phyloP scores from a whole-genome alignment of 2,113 vertebrate species.

The Macquaria australasica region DNA sequence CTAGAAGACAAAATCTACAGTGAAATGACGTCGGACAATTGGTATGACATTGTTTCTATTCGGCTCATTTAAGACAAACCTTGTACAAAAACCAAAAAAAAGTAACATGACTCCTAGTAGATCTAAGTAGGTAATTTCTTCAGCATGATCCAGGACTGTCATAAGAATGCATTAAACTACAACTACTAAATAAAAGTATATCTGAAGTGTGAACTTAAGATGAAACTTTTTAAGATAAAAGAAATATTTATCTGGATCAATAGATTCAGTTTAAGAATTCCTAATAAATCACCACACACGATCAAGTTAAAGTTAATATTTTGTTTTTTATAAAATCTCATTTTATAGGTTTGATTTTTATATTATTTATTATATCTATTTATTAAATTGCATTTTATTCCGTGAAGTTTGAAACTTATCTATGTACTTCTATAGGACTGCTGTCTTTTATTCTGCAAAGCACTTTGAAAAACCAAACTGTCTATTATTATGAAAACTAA shows the following conservation, averaged over 20 bases:
- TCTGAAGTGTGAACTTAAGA: neutral
- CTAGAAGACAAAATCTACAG: neutral
- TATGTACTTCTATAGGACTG: neutral
- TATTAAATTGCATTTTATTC: neutral
- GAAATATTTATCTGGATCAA: neutral
- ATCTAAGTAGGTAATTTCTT: neutral
- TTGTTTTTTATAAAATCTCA: neutral
- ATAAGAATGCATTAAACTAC: neutral
- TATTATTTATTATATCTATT: neutral
- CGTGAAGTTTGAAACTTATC: neutral
- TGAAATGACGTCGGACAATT: neutral
- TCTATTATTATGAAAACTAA: slow-evolving; percentile 53
- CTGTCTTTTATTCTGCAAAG: neutral
- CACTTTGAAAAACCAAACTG: neutral
- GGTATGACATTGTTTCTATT: neutral
- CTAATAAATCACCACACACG: neutral
- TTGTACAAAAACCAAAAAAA: neutral
- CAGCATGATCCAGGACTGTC: neutral
- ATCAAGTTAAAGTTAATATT: neutral
- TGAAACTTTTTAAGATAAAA: too few relatives aligned
- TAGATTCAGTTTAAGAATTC: neutral
- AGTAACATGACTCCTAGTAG: neutral
- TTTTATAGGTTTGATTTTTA: neutral
- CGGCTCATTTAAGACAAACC: neutral
- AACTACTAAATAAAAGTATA: neutral